These are phyloP conservation scores for Carpatolechia fugitivella DNA, from an alignment of 2,888 invertebrate genomes.

Conservation along the genomic window DNA sequence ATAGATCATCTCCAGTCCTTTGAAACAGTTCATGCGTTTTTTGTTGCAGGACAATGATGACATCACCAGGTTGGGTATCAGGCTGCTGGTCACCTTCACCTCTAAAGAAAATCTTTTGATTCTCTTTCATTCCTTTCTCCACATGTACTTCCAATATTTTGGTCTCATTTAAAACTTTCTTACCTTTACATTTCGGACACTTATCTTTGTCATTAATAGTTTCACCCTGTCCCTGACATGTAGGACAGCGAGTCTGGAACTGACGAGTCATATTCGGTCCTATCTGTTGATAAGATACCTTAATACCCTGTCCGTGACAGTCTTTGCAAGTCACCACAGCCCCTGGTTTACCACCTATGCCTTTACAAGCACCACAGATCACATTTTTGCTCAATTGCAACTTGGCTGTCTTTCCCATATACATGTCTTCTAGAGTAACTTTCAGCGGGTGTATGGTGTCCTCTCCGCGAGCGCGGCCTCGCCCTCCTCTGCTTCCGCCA, in stretches of 20 bases:
- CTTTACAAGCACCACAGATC: conserved; percentile 87
- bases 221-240: conserved; percentile 85
- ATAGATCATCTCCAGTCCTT: conserved; percentile 86
- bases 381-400: conserved; percentile 90
- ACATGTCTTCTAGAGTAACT: conserved; percentile 94
- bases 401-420: conserved; percentile 92
- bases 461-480: conserved; percentile 84
- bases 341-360: conserved; percentile 87
- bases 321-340: conserved; percentile 82
- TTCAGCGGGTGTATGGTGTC: conserved; percentile 91
- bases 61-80: conserved; percentile 91
- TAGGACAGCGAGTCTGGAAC: conserved; percentile 79
- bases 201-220: conserved; percentile 89
- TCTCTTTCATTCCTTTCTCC: conserved; percentile 93
- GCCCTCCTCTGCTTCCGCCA: conserved; percentile 70
- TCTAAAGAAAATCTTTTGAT: conserved; percentile 90
- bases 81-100: conserved; percentile 96
- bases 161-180: conserved; percentile 89
- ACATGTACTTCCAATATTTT: conserved; percentile 93
- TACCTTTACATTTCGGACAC: conserved; percentile 90
- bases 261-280: conserved; percentile 82
- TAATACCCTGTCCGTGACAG: conserved; percentile 89
- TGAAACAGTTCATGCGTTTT: conserved; percentile 89
- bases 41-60: conserved; percentile 91
- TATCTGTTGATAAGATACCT: conserved; percentile 85